Evolutionary conservation across 2,797 vertebrate species (phyloP).

Genomic region (Lophotriccus pileatus): DNA sequence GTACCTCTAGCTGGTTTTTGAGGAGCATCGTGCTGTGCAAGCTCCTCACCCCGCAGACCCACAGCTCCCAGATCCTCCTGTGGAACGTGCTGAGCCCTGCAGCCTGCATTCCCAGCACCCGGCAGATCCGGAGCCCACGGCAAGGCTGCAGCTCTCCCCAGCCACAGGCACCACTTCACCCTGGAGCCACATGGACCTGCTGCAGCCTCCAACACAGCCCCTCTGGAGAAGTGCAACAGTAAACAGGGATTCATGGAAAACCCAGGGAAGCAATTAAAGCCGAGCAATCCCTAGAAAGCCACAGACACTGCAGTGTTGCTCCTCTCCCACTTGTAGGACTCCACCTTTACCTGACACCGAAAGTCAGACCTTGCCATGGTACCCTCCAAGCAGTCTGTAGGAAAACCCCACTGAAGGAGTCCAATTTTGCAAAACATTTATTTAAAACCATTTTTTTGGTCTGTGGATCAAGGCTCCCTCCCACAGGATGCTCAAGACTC

Average conservation of each 20-base stretch:
- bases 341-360: not conserved
- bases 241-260: not conserved
- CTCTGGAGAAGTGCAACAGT: not conserved
- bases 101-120: not conserved
- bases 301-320: not conserved
- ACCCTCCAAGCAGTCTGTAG: not conserved
- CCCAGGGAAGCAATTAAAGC: not conserved
- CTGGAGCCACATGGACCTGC: not conserved
- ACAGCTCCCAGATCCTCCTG: not conserved
- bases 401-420: not conserved
- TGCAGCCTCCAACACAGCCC: not conserved
- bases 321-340: not conserved
- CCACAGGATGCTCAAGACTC: not conserved
- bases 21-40: not conserved
- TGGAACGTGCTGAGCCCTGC: not conserved
- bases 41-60: not conserved
- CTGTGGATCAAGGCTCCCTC: not conserved
- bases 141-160: not conserved
- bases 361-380: not conserved
- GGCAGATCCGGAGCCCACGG: fast-evolving
- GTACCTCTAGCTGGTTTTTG: not conserved
- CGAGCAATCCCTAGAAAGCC: not conserved
- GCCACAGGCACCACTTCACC: not conserved
- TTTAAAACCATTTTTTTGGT: not conserved
- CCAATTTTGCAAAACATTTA: not conserved